Evolutionary conservation across 1,140 invertebrate genomes (phyloP), one percentile per base, ranked within the genome.

Genomic region (Drosophila nasuta): DNA sequence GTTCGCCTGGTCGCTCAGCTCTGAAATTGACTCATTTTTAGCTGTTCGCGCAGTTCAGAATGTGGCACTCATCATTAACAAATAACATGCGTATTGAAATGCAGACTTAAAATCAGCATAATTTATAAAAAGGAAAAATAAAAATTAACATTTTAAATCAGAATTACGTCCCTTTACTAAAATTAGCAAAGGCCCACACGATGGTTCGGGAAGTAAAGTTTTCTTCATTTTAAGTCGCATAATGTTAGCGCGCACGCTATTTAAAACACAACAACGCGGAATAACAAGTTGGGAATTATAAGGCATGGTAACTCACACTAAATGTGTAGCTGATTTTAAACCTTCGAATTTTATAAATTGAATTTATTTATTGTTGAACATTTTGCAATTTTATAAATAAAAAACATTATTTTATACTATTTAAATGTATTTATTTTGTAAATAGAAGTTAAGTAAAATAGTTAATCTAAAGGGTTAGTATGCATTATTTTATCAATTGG

Each of bases 161-260:
- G 83, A 88, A 88, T 88, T 88, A 87, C 83, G 83, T 87, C 83
- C 83, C 82, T 83, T 54, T 67, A 70, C 73, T 78, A 82, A 74
- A 70, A 82, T 41, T 52, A 76, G 66, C 78, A 79, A 86, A 87
- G 86, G 83, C 85, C 85, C 85, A 91, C 87, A 90, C 46, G 76
- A 77, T 63, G 13, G 41, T 87, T 89, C 87, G 79, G 85, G 85
- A 59, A n/a, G 58, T 79, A 79, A 91, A 63, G 38, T 46, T 67
- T 72, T 82, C 81, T 79, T 89, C 85, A 89, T 69, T 5, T 52
- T 17, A 48, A 60, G 3, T 5, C 7, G 1, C 0, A 8, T 0
- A 0, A 0, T 0, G 0, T 0, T 0, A 1, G 2, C 7, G 1
- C 0, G 2, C 25, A 1, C 11, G 1, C 0, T 70, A 75, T 81